phyloP scores from a whole-genome alignment of 2,888 invertebrate genomes.

The Callimorpha dominula region DNA sequence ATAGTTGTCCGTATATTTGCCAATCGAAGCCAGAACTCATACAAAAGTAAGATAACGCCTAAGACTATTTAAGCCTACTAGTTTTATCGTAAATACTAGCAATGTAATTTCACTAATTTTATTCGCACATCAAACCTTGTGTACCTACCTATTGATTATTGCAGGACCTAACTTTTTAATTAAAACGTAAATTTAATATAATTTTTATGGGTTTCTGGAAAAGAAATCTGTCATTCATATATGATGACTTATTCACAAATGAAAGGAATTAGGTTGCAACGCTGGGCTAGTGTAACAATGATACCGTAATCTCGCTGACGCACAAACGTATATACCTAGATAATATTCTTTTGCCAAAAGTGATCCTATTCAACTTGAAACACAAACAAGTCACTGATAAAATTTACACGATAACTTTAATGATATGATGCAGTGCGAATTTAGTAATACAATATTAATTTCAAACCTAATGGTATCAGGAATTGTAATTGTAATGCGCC shows the following conservation, averaged over 20 bases:
- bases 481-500: background rate
- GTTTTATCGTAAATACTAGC: background rate
- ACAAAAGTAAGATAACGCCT: background rate
- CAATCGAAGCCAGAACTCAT: background rate
- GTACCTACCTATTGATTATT: background rate
- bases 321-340: constrained; percentile 35
- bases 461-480: background rate
- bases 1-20: background rate
- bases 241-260: background rate
- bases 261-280: background rate
- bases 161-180: background rate
- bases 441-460: constrained; percentile 7
- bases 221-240: too few relatives aligned
- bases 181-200: background rate
- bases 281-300: background rate
- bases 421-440: constrained; percentile 33
- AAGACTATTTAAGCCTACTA: background rate
- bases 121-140: too few relatives aligned
- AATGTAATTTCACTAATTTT: background rate
- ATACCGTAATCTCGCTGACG: constrained; percentile 39
- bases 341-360: constrained; percentile 34
- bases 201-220: background rate
- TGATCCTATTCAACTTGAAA: constrained; percentile 35
- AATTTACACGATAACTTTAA: constrained; percentile 32
- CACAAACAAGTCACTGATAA: constrained; percentile 46